phyloP scores from a whole-genome alignment of 2,113 vertebrate genomes.

The Axis porcinus region DNA sequence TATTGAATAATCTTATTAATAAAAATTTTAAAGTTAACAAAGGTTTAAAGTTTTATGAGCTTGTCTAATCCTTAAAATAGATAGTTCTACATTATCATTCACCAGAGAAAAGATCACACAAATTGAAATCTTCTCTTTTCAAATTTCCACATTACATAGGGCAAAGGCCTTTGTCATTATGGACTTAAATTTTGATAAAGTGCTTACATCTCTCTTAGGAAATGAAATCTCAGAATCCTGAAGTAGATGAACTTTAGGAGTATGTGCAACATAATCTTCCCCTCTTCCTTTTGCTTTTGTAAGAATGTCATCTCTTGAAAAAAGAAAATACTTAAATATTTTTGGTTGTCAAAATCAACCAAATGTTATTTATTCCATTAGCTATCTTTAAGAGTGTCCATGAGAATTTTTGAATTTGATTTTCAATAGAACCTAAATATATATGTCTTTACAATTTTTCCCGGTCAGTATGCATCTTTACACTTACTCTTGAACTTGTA shows the following conservation, averaged over 20 bases:
- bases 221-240: neutral
- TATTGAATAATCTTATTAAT: neutral
- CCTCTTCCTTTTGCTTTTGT: neutral
- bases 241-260: neutral
- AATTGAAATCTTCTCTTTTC: neutral
- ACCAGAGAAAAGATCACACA: neutral
- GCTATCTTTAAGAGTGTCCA: neutral
- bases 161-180: neutral
- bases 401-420: neutral
- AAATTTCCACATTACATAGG: neutral
- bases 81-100: neutral
- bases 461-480: neutral
- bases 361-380: neutral
- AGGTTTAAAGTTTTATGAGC: neutral
- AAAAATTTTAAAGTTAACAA: neutral
- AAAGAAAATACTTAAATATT: neutral
- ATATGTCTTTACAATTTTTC: neutral
- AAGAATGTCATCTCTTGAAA: neutral
- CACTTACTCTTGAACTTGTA: neutral
- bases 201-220: neutral
- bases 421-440: neutral
- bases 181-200: neutral
- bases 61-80: neutral
- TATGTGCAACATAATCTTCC: neutral
- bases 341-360: neutral